Base-by-base conservation (phyloP, 2,113 vertebrate species). In the Microtus ochrogaster region DNA sequence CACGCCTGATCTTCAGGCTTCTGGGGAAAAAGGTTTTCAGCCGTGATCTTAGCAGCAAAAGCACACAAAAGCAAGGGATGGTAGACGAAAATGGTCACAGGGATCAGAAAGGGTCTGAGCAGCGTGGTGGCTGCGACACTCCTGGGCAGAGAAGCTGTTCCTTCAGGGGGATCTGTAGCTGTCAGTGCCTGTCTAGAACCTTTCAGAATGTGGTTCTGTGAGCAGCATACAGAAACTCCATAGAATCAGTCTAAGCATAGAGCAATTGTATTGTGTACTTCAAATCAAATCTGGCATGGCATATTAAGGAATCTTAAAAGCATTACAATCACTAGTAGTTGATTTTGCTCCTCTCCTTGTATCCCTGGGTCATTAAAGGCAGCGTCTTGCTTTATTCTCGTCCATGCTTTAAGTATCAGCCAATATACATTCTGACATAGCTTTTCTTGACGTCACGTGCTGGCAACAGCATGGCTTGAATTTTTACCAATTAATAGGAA, bases 301-400 rank as follows among this genome's bases (percentile, higher is more conserved):
- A 88, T 55, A 70, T 93, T 84, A 83, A 89, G 73, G 28, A 58
- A 66, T 33, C 11, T 24, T 90, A 78, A 97, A 94, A 61, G 14
- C 47, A 66, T 63, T 90, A 52, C 72, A 76, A 68, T 73, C 39
- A 30, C 1, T 77, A 33, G 12, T 30, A 47, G 17, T 70, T 89
- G 21, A 26, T 89, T 89, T 83, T 92, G 6, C 1, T 73, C 9
- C 33, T 89, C 91, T 87, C 52, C 58, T 68, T 93, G 10, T 3
- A 49, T n/a, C 78, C 17, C 47, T 68, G 61, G 74, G 41, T 39
- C 14, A 74, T 41, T 10, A 83, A 61, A 61, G 36, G 17, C 26
- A 33, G 22, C 47, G 39, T 61, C 63, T 24, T 0, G 49, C n/a
- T 73, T 41, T 10, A 74, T 65, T 30, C 39, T 79, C 21, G n/a